Conservation (phyloP, 2,888 invertebrate species). For the Xanthorhoe designata region DNA sequence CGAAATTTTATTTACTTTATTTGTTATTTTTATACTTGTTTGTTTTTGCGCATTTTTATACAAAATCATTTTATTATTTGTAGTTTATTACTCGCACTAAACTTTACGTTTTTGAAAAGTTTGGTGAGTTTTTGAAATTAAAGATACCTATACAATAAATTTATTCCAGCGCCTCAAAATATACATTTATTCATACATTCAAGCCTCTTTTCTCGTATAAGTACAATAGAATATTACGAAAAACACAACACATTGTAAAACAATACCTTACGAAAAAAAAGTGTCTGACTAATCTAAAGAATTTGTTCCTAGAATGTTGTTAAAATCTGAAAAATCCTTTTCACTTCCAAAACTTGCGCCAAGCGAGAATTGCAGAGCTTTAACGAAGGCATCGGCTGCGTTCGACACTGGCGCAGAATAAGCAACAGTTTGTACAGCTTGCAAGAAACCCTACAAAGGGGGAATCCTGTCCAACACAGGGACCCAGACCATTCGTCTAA, state of each 20-base stretch:
- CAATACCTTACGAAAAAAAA: no score
- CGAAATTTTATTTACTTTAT: constrained; percentile 23
- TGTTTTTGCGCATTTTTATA: background rate
- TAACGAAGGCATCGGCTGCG: constrained; percentile 78
- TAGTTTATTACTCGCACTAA: background rate
- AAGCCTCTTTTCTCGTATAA: no score
- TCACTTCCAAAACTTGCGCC: constrained; percentile 12
- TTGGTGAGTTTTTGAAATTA: no score
- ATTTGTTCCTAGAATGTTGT: background rate
- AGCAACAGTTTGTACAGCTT: constrained; percentile 21
- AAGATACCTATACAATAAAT: no score
- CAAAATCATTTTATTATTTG: background rate
- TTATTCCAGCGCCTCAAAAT: no score
- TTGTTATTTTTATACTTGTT: background rate
- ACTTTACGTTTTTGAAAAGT: no score
- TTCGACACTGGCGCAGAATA: constrained; percentile 65
- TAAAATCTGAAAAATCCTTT: constrained; percentile 22
- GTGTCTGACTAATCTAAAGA: no score
- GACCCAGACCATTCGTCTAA: constrained; percentile 67
- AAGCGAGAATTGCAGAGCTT: constrained; percentile 43
- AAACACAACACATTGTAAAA: no score
- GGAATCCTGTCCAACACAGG: constrained; percentile 69
- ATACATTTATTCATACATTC: no score
- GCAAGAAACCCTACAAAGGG: constrained; percentile 43
- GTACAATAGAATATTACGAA: no score